Base-by-base conservation (phyloP, 2,888 invertebrate genomes). In the Rhingia campestris region DNA sequence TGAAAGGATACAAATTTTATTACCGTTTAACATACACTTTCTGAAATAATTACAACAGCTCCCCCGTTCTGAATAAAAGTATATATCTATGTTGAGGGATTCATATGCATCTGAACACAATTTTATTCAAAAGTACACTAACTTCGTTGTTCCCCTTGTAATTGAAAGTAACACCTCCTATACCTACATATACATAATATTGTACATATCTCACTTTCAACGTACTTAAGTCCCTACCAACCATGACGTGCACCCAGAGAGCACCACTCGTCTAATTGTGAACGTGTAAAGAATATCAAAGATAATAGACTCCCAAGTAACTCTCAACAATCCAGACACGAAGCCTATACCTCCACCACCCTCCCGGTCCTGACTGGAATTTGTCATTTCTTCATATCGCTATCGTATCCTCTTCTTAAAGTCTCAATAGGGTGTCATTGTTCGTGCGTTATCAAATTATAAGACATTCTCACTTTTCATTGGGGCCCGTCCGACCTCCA, bases 381-480 rank as follows among this genome's bases (percentile, higher is more conserved):
- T 64, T 39, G 6, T 54, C 41, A 9, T 54, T 54, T n/a, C 9
- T 45, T n/a, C 22, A 22, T 33, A 12, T 33, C 33, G 2, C n/a
- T 59, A 35, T 41, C 43, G 45, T 58, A 64, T 77, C 73, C 73
- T 74, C 82, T 77, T 77, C 47, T 69, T 41, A 64, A 81, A 64
- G 82, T 82, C 82, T 82, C 77, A 77, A 82, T 77, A 77, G 82
- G 82, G 69, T 82, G 82, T 64, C 73, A 74, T 82, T 82, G 77
- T 82, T 82, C 73, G 73, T 77, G 77, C 77, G 61, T 82, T 82
- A 82, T 82, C 82, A 74, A 82, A 77, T 82, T 77, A 82, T 73
- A 77, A 69, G 77, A 74, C 69, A 64, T 77, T 82, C 74, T 77
- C 61, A 73, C 76, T 81, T 81, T 72, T 63, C 73, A 77, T 82